These are phyloP conservation scores for Cossypha caffra DNA, from an alignment of 2,797 vertebrate genomes.

Conservation along the genomic window DNA sequence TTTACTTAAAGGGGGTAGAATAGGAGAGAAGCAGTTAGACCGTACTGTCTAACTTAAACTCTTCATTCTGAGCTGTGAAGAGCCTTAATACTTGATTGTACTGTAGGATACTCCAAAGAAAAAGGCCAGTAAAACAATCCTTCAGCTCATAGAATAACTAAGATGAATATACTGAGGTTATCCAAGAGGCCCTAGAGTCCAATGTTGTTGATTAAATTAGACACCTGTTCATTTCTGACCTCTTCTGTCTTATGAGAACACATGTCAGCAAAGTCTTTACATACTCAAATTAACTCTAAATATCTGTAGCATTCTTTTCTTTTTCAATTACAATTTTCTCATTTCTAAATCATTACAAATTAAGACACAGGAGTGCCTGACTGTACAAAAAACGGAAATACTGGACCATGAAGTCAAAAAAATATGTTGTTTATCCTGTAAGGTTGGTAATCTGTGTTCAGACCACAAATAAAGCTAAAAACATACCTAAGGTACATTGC, in stretches of 20 bases:
- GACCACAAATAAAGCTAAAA: constrained; percentile 16
- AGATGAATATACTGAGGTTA: neutral
- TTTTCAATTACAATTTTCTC: neutral
- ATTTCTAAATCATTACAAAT: neutral
- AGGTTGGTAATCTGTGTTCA: neutral
- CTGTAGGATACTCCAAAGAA: neutral
- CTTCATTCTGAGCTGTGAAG: neutral
- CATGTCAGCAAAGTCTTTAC: constrained; percentile 46
- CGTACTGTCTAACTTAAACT: neutral
- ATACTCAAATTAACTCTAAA: constrained; percentile 47
- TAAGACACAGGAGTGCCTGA: neutral
- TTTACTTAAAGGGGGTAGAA: neutral
- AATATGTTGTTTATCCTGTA: neutral
- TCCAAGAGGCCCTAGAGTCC: constrained; percentile 12
- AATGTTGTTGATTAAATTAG: constrained; percentile 42
- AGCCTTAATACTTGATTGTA: neutral
- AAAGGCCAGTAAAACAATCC: neutral
- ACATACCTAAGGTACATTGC: neutral
- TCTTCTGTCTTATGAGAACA: constrained; percentile 36
- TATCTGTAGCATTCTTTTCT: constrained; percentile 3
- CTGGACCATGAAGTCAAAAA: neutral
- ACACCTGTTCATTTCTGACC: constrained; percentile 62
- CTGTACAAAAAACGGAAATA: neutral
- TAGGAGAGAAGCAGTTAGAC: neutral
- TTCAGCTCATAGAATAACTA: neutral